Conservation (phyloP, 2,113 vertebrate species). For the Chloebia gouldiae region DNA sequence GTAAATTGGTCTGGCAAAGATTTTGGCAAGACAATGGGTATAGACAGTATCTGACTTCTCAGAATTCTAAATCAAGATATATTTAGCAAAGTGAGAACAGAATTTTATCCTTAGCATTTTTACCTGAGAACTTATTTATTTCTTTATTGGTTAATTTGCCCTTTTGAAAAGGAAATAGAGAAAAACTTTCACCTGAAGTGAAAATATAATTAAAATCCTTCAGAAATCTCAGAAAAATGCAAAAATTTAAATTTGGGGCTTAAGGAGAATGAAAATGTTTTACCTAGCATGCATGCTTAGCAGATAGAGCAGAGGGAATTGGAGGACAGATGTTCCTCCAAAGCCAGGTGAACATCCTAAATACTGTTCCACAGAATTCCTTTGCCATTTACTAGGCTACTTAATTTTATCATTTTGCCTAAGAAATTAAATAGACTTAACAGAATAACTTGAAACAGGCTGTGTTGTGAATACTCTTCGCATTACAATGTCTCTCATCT, state of each 20-base stretch:
- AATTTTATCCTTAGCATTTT: not conserved
- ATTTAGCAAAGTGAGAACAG: not conserved
- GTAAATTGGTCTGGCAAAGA: not conserved
- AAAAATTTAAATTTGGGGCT: not conserved
- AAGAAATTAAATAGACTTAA: not conserved
- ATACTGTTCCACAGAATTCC: not conserved
- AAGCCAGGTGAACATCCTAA: not conserved
- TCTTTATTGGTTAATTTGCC: not conserved
- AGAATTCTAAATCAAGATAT: not conserved
- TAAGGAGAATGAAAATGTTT: not conserved
- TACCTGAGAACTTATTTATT: not conserved
- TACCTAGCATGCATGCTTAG: not conserved
- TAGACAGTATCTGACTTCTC: not conserved
- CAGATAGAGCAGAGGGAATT: not conserved
- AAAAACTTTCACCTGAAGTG: not conserved
- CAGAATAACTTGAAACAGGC: not conserved
- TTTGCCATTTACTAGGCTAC: not conserved
- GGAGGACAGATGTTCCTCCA: not conserved
- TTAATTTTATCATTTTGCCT: not conserved
- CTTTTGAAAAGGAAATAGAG: not conserved
- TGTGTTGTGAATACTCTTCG: not conserved
- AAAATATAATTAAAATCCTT: not conserved
- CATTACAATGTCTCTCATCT: not conserved
- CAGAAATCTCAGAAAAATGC: not conserved
- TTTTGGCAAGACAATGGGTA: not conserved